phyloP scores from a whole-genome alignment of 2,113 vertebrate genomes.

The Bombycilla garrulus region DNA sequence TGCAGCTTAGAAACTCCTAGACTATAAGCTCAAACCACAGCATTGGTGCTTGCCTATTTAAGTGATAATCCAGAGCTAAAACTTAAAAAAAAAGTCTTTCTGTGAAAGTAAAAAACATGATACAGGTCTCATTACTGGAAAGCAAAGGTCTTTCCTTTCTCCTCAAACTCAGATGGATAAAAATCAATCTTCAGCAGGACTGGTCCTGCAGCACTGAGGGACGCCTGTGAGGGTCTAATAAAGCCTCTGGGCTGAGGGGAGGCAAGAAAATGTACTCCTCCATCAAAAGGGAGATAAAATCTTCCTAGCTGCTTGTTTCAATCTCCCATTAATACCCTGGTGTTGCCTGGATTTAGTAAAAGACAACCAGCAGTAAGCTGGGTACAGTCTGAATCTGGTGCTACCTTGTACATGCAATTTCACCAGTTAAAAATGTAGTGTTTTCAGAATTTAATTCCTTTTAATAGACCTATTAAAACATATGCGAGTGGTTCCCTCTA shows the following conservation, averaged over 20 bases:
- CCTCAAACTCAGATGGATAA: neutral
- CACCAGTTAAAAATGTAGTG: neutral
- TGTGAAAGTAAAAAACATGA: neutral
- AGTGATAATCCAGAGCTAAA: neutral
- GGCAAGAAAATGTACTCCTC: neutral
- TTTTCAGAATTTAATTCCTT: neutral
- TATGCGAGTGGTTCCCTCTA: neutral
- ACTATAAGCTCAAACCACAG: neutral
- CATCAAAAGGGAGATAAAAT: constrained; percentile 6
- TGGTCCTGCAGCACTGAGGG: neutral
- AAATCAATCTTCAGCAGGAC: neutral
- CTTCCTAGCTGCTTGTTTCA: constrained; percentile 15
- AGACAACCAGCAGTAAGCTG: neutral
- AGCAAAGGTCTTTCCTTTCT: constrained; percentile 23
- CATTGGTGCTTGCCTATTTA: neutral
- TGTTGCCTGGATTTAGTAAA: neutral
- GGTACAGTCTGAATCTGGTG: neutral
- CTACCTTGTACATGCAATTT: neutral
- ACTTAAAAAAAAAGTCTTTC: neutral
- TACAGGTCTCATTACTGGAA: neutral
- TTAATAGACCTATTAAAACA: neutral
- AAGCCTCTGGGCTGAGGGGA: neutral
- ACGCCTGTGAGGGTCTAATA: neutral
- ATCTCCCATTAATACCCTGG: neutral
- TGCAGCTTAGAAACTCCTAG: neutral